These are phyloP conservation scores for Polyodon spathula DNA, from an alignment of 2,113 vertebrate genomes.

Conservation along the genomic window DNA sequence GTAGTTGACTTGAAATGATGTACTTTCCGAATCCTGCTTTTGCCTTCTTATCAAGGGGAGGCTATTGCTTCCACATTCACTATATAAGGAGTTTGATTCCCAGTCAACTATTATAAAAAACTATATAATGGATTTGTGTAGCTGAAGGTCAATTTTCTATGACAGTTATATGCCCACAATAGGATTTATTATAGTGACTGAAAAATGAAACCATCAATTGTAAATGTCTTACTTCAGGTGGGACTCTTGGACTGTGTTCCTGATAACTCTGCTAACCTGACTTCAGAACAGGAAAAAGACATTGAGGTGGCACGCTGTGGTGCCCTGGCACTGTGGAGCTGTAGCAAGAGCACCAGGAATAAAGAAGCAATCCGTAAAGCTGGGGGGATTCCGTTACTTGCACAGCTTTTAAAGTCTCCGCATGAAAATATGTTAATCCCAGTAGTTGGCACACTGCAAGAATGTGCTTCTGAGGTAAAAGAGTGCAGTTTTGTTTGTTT, in stretches of 20 bases:
- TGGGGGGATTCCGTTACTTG: conserved; percentile 78
- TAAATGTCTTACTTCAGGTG: conserved; percentile 50
- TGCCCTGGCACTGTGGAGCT: conserved; percentile 83
- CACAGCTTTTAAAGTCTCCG: conserved; percentile 67
- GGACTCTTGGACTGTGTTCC: conserved; percentile 64
- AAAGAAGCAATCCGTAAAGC: conserved; percentile 80
- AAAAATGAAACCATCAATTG: neutral
- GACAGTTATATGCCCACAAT: too few species aligned
- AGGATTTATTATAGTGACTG: too few species aligned
- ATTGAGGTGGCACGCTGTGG: conserved; percentile 81
- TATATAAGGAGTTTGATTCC: too few species aligned
- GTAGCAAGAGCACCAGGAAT: conserved; percentile 76
- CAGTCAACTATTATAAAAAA: too few species aligned
- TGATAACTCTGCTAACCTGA: conserved; percentile 27
- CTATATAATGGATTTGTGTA: too few species aligned
- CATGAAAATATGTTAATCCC: conserved; percentile 73
- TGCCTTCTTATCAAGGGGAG: too few species aligned
- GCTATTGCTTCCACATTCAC: too few species aligned
- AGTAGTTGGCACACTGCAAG: conserved; percentile 81
- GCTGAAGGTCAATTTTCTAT: too few species aligned
- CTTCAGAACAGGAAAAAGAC: conserved; percentile 50
- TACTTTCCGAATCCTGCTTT: too few species aligned
- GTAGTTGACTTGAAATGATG: too few species aligned
- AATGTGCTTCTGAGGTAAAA: conserved; percentile 80
- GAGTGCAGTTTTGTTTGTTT: neutral